These are phyloP conservation scores for Melipona bicolor DNA, from an alignment of 2,888 invertebrate species.

Conservation along the genomic window DNA sequence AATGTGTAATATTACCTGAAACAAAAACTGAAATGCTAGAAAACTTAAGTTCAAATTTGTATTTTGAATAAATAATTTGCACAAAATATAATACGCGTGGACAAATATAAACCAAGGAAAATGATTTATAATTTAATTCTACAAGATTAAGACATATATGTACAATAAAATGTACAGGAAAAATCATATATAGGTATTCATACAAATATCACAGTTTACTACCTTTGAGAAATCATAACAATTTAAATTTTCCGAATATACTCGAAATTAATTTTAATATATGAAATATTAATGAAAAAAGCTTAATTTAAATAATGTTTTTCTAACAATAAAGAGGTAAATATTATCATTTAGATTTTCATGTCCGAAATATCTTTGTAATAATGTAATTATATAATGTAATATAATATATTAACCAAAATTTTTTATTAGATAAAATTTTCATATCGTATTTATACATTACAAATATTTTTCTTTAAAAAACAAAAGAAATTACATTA, in stretches of 20 bases:
- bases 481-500: constrained; percentile 1
- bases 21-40: background rate
- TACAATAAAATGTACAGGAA: constrained; percentile 59
- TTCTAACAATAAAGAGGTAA: background rate
- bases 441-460: background rate
- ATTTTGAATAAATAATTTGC: constrained; percentile 17
- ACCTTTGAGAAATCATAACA: constrained; percentile 54
- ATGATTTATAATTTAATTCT: constrained; percentile 5
- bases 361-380: background rate
- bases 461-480: background rate
- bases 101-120: constrained; percentile 4
- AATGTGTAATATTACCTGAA: background rate
- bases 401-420: background rate
- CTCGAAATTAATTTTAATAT: background rate
- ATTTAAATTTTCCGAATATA: constrained; percentile 2
- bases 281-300: background rate
- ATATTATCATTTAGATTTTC: background rate
- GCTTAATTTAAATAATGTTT: background rate
- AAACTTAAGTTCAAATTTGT: background rate
- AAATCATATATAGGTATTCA: constrained; percentile 65
- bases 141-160: constrained; percentile 1
- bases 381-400: background rate
- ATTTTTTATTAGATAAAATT: constrained; percentile 4
- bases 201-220: constrained; percentile 80
- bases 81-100: background rate